Evolutionary conservation across 92 coral and sea anemone genomes (phyloP).

Genomic region (Parazoanthus atlanticus): DNA sequence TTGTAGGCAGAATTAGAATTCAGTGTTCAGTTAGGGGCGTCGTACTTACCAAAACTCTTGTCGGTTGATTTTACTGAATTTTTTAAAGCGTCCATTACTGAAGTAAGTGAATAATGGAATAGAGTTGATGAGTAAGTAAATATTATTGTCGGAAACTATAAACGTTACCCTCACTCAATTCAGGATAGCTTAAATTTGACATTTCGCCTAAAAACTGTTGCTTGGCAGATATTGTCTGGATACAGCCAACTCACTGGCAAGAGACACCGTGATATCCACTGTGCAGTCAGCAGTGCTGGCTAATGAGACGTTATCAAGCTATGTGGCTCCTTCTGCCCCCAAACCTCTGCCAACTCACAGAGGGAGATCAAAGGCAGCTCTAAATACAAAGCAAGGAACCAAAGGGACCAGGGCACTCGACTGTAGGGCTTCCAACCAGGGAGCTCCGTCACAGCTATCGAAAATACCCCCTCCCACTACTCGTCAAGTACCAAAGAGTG

Average conservation of each 20-base stretch:
- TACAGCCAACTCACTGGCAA: slow-evolving; percentile 54
- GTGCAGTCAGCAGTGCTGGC: slow-evolving; percentile 65
- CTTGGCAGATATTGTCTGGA: slow-evolving; percentile 83
- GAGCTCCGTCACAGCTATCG: background rate
- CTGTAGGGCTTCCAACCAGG: background rate
- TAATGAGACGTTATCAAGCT: slow-evolving; percentile 80
- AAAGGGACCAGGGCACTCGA: background rate
- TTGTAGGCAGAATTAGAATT: no score
- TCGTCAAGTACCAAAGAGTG: background rate
- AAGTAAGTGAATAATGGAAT: no score
- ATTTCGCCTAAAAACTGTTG: background rate
- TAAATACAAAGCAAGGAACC: background rate
- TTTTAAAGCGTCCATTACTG: no score
- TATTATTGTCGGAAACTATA: no score
- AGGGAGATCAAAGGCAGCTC: slow-evolving; percentile 13
- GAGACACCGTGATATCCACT: slow-evolving; percentile 54
- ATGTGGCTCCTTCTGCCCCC: slow-evolving; percentile 7
- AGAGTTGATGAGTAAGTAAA: no score
- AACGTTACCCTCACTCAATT: no score
- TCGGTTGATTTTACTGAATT: no score
- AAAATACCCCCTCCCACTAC: background rate
- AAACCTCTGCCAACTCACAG: slow-evolving; percentile 4
- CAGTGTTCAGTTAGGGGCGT: no score
- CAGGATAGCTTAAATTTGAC: no score
- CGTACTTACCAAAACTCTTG: no score